Evolutionary conservation across 2,113 vertebrate genomes (phyloP).

Genomic region (Sebastes schlegelii): DNA sequence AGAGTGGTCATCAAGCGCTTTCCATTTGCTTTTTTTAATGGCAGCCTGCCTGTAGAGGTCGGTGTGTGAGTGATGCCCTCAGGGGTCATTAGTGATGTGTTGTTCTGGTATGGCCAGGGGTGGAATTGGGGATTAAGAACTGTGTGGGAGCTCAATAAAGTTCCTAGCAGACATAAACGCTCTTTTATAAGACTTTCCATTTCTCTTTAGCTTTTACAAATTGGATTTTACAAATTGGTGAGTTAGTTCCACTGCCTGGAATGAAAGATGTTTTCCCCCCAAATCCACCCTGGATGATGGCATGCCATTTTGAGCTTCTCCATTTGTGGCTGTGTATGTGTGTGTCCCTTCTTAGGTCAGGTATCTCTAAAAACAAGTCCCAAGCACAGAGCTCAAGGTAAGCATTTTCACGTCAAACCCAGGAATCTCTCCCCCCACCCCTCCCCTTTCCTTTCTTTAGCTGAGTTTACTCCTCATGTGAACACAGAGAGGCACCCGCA

Average conservation of each 20-base stretch:
- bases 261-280: slow-evolving; percentile 31
- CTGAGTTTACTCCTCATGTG: slow-evolving; percentile 23
- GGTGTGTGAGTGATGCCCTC: slow-evolving; percentile 49
- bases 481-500: slow-evolving; percentile 37
- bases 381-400: slow-evolving; percentile 80
- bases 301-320: slow-evolving; percentile 77
- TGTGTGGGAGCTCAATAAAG: background rate
- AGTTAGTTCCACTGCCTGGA: slow-evolving; percentile 43
- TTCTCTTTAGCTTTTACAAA: slow-evolving; percentile 55
- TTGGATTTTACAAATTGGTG: slow-evolving; percentile 63
- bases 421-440: slow-evolving; percentile 26
- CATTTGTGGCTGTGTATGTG: slow-evolving; percentile 77
- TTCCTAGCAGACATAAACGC: slow-evolving; percentile 4
- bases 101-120: slow-evolving; percentile 54
- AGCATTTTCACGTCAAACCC: slow-evolving; percentile 73
- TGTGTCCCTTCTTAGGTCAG: slow-evolving; percentile 81
- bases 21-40: slow-evolving; percentile 53
- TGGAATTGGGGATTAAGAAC: slow-evolving; percentile 66
- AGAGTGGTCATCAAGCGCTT: slow-evolving; percentile 73
- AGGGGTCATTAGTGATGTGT: slow-evolving; percentile 58
- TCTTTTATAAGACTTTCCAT: slow-evolving; percentile 5
- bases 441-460: slow-evolving; percentile 5
- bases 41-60: slow-evolving; percentile 42
- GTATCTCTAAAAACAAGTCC: slow-evolving; percentile 80
- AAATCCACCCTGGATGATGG: slow-evolving; percentile 73